These are phyloP conservation scores for Microplitis demolitor DNA, from an alignment of 1,140 invertebrate genomes.

Conservation along the genomic window DNA sequence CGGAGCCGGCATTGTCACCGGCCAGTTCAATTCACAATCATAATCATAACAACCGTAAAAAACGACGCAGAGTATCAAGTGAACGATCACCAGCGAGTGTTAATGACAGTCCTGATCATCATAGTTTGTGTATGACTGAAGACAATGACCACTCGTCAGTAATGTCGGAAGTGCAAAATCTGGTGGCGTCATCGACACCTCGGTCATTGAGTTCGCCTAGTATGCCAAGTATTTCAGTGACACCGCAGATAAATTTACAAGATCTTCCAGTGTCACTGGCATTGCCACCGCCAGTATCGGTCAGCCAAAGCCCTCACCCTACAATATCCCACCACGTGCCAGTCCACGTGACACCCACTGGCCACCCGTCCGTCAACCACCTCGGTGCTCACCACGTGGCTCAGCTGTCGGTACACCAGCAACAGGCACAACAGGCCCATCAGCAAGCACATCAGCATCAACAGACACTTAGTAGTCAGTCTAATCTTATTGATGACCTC, in stretches of 20 bases:
- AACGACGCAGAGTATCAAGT: conserved; percentile 36
- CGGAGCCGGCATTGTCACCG: no score
- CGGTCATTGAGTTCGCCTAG: conserved; percentile 51
- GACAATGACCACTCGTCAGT: conserved; percentile 39
- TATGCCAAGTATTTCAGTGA: conserved; percentile 53
- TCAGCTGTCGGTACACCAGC: conserved; percentile 47
- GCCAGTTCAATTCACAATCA: neutral
- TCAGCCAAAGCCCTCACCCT: conserved; percentile 51
- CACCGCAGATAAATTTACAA: conserved; percentile 57
- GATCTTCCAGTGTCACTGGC: conserved; percentile 56
- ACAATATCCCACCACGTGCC: conserved; percentile 60
- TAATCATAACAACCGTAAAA: conserved; percentile 22
- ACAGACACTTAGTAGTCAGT: conserved; percentile 48
- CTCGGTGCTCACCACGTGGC: conserved; percentile 53
- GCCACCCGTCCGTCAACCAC: conserved; percentile 53
- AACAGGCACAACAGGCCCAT: conserved; percentile 45
- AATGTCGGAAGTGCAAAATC: conserved; percentile 36
- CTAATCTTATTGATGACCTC: conserved; percentile 71
- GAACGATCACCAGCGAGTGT: conserved; percentile 37
- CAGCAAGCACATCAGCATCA: conserved; percentile 57
- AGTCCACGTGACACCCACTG: conserved; percentile 58
- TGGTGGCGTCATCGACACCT: conserved; percentile 46
- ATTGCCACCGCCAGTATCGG: conserved; percentile 48
- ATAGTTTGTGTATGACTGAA: conserved; percentile 33
- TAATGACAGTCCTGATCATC: conserved; percentile 38